These are phyloP conservation scores for Otolemur crassicaudatus DNA, from an alignment of 2,797 vertebrate genomes.

Conservation along the genomic window DNA sequence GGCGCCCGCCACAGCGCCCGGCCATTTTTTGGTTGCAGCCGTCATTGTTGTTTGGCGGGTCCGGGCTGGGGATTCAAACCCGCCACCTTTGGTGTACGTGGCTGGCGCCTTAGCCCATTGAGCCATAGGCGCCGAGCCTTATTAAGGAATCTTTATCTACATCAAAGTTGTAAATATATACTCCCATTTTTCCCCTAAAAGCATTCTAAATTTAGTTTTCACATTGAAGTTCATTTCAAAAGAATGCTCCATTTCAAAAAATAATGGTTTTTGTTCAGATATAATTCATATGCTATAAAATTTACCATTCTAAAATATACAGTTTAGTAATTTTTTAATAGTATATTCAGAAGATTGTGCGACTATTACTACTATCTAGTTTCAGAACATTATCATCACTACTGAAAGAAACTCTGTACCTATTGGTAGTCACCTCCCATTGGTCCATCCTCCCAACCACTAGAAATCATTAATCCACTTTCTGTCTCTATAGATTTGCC, in stretches of 20 bases:
- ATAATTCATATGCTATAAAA: not conserved
- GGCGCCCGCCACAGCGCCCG: too few species aligned
- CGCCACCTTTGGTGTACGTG: too few species aligned
- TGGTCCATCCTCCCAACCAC: not conserved
- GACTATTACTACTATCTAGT: not conserved
- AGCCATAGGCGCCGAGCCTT: too few species aligned
- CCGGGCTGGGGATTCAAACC: too few species aligned
- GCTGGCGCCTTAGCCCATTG: too few species aligned
- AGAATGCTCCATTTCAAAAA: not conserved
- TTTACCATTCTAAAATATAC: not conserved
- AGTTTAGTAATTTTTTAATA: conserved; percentile 1
- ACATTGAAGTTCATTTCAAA: not conserved
- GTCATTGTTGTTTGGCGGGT: too few species aligned
- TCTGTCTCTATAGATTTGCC: conserved; percentile 10
- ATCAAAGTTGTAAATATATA: conserved; percentile 26
- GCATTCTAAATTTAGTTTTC: conserved; percentile 27
- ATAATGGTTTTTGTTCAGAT: not conserved
- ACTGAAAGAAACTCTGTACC: not conserved
- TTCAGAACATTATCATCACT: not conserved
- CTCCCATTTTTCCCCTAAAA: not conserved
- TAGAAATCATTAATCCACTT: not conserved
- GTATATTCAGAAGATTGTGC: not conserved
- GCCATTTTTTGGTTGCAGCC: too few species aligned
- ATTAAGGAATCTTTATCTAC: not conserved
- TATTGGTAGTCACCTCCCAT: not conserved